Conservation (phyloP, 1,140 invertebrate genomes). For the Spodoptera frugiperda region DNA sequence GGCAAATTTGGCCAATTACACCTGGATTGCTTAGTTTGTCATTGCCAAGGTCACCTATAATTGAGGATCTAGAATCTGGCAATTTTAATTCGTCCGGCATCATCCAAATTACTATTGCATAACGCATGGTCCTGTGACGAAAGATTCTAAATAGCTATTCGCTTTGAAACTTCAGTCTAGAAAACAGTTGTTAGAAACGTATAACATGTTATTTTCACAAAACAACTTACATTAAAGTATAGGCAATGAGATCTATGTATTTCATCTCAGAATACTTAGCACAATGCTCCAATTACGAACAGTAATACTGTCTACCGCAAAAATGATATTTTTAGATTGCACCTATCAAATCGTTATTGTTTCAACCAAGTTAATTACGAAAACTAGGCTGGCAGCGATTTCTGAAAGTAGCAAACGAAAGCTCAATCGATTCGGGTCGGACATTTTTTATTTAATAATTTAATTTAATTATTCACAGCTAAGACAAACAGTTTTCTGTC, state of each 20-base stretch:
- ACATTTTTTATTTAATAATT: constrained; percentile 3
- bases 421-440: background rate
- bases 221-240: background rate
- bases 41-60: constrained; percentile 27
- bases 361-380: constrained; percentile 28
- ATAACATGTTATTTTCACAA: background rate
- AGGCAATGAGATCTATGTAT: constrained; percentile 9
- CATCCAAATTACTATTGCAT: no score
- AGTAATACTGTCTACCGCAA: constrained; percentile 24
- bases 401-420: constrained; percentile 8
- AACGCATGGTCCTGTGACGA: no score
- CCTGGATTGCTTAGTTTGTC: background rate
- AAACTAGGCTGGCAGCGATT: constrained; percentile 31
- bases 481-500: no score
- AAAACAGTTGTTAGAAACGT: no score
- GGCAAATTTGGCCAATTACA: constrained; percentile 5
- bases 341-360: constrained; percentile 31
- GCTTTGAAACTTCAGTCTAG: no score
- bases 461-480: no score
- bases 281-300: constrained; percentile 36
- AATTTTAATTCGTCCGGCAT: background rate
- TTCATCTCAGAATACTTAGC: constrained; percentile 21
- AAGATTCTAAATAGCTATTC: no score
- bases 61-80: background rate
- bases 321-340: constrained; percentile 22